Conservation (phyloP, 2,797 vertebrate species). For the Mus caroli region DNA sequence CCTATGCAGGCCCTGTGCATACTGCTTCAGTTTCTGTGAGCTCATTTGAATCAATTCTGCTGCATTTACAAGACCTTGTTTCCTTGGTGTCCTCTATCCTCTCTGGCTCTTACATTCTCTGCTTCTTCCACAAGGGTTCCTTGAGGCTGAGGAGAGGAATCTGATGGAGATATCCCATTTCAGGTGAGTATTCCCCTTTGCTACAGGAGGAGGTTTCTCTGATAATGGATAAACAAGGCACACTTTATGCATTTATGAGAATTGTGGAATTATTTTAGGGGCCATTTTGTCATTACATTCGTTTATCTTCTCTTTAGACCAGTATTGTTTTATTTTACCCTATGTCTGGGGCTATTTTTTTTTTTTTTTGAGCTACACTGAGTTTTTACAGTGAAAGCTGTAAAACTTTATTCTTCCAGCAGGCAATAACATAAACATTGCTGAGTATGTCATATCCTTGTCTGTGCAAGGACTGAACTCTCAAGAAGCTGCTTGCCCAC, state of each 20-base stretch:
- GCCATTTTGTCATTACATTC: neutral
- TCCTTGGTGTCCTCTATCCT: neutral
- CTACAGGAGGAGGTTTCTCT: neutral
- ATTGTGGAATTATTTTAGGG: neutral
- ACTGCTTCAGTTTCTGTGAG: neutral
- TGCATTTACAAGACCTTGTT: neutral
- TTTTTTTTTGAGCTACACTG: neutral
- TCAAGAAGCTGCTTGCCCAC: neutral
- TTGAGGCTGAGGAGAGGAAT: neutral
- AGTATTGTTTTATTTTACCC: neutral
- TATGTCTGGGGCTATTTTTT: neutral
- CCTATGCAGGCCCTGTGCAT: neutral
- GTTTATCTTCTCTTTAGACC: neutral
- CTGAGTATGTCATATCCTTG: neutral
- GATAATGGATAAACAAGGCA: neutral
- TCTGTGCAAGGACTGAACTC: neutral
- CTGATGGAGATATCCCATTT: neutral
- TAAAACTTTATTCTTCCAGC: neutral
- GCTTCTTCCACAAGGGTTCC: neutral
- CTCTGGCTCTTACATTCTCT: neutral
- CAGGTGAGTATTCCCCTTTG: neutral
- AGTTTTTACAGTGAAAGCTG: neutral
- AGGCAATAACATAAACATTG: neutral
- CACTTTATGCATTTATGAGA: neutral
- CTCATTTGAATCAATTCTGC: neutral